Conservation (phyloP, 1,140 invertebrate genomes). For the Drosophila asahinai region DNA sequence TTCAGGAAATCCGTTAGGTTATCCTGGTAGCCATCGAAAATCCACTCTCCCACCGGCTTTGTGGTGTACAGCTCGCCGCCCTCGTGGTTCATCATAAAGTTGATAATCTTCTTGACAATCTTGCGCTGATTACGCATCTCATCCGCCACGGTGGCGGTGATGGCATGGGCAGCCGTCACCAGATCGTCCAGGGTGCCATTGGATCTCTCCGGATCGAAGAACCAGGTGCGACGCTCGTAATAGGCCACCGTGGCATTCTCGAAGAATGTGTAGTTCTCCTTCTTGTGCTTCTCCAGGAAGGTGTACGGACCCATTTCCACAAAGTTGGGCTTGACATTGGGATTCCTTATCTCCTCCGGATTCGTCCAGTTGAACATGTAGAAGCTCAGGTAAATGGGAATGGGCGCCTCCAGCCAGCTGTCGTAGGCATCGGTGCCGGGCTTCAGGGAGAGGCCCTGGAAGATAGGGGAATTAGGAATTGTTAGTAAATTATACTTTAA, state of each 20-base stretch:
- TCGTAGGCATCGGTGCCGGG: conserved; percentile 87
- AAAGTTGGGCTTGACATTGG: conserved; percentile 88
- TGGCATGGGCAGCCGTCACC: conserved; percentile 92
- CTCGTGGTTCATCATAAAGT: conserved; percentile 86
- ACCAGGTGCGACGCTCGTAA: conserved; percentile 91
- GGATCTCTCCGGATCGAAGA: conserved; percentile 89
- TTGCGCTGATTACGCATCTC: conserved; percentile 85
- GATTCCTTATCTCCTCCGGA: conserved; percentile 86
- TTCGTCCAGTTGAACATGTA: conserved; percentile 95
- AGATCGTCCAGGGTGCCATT: conserved; percentile 90
- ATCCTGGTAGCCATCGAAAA: conserved; percentile 92
- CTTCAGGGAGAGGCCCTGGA: conserved; percentile 87
- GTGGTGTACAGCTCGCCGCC: conserved; percentile 87
- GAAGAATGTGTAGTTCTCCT: conserved; percentile 89
- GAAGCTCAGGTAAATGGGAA: conserved; percentile 92
- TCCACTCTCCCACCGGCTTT: conserved; percentile 88
- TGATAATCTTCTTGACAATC: conserved; percentile 86
- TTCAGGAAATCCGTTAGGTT: conserved; percentile 87
- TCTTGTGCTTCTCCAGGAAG: conserved; percentile 87
- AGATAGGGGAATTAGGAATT: not conserved
- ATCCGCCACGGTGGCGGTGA: conserved; percentile 89
- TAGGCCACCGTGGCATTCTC: conserved; percentile 93
- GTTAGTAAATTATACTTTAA: not conserved
- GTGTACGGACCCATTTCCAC: conserved; percentile 89
- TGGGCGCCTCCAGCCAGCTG: conserved; percentile 90